Evolutionary conservation across 2,888 invertebrate species (phyloP).

Genomic region (Cosmorhoe ocellata): DNA sequence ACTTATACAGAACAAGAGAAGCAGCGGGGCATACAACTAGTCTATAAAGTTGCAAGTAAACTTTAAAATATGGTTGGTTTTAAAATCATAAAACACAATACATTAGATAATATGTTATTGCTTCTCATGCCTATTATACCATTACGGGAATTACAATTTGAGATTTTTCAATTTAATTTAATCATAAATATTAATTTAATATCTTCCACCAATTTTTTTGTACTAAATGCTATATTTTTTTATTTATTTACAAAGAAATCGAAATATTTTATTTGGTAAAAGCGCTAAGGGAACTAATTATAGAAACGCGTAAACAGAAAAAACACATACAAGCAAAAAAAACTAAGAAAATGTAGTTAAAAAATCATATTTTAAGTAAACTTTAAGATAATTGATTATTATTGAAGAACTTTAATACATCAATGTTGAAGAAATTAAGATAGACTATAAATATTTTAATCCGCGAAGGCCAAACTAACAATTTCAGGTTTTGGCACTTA

Average conservation of each 20-base stretch:
- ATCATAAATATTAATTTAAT: constrained; percentile 41
- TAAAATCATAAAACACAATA: constrained; percentile 16
- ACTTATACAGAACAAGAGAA: too few relatives aligned
- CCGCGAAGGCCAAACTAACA: background rate
- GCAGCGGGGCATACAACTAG: too few relatives aligned
- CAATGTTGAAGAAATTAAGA: background rate
- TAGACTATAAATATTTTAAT: background rate
- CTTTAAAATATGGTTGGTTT: too few relatives aligned
- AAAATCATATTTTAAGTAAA: background rate
- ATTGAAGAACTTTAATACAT: background rate
- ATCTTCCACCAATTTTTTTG: constrained; percentile 76
- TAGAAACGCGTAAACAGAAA: constrained; percentile 15
- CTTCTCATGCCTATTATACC: constrained; percentile 28
- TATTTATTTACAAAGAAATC: constrained; percentile 67
- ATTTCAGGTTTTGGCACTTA: constrained; percentile 61
- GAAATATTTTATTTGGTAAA: constrained; percentile 72
- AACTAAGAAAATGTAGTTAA: constrained; percentile 7
- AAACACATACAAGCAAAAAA: background rate
- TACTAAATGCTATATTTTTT: constrained; percentile 72
- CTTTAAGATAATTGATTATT: background rate
- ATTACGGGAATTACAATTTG: constrained; percentile 36
- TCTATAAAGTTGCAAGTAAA: too few relatives aligned
- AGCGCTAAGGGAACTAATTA: constrained; percentile 52
- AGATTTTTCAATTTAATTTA: constrained; percentile 50
- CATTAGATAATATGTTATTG: constrained; percentile 17